Conservation (phyloP, 2,888 invertebrate species). For the Cataglyphis rosenhaueri region DNA sequence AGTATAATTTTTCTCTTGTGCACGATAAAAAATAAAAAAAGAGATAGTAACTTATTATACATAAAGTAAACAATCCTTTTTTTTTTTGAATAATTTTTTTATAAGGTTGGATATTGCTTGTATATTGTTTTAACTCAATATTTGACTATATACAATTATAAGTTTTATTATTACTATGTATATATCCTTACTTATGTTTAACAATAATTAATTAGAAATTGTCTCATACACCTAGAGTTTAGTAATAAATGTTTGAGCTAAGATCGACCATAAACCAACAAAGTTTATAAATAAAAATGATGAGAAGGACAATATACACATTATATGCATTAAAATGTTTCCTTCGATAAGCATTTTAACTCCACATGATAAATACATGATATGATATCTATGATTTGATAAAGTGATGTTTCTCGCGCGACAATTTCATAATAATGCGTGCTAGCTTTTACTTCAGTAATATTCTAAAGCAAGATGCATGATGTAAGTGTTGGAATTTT, state of each 20-base stretch:
- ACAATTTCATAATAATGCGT: constrained; percentile 23
- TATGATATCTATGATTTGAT: constrained; percentile 65
- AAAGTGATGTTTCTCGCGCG: constrained; percentile 33
- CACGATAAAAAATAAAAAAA: background rate
- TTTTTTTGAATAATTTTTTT: constrained; percentile 14
- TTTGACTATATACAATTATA: background rate
- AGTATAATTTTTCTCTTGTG: background rate
- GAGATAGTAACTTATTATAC: background rate
- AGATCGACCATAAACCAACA: background rate
- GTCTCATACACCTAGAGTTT: background rate
- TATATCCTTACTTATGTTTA: background rate
- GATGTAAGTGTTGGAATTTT: constrained; percentile 47
- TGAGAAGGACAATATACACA: background rate
- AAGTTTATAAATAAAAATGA: background rate
- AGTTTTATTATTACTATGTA: background rate
- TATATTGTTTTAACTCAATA: background rate
- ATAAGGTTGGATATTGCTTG: background rate
- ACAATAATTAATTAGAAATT: background rate
- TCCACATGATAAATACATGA: background rate
- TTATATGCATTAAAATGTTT: background rate
- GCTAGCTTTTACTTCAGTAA: background rate
- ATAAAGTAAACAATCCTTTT: background rate
- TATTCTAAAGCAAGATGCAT: constrained; percentile 57
- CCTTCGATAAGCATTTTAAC: background rate
- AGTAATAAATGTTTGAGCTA: background rate